Evolutionary conservation across 2,797 vertebrate genomes (phyloP).

Genomic region (Hyperoplus immaculatus): DNA sequence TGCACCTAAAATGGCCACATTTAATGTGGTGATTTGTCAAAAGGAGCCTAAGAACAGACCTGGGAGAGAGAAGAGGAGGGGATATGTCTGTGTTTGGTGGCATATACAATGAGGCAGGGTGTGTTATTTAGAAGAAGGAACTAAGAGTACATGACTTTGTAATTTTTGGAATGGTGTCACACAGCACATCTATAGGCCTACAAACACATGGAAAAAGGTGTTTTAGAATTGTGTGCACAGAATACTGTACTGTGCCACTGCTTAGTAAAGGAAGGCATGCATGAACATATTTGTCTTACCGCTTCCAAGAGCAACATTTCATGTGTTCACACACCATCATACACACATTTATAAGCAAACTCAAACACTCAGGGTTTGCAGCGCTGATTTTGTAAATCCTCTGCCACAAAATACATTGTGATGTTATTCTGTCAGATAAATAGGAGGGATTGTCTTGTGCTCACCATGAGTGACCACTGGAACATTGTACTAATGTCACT

Average conservation of each 20-base stretch:
- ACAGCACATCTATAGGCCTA: background rate
- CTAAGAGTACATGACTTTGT: background rate
- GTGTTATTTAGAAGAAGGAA: conserved; percentile 38
- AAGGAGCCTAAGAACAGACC: conserved; percentile 41
- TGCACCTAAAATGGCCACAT: conserved; percentile 56
- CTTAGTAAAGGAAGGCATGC: background rate
- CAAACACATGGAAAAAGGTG: background rate
- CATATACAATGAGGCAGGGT: conserved; percentile 28
- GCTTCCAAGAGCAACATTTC: conserved; percentile 12
- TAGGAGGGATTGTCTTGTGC: conserved; percentile 38
- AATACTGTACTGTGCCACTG: background rate
- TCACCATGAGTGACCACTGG: conserved; percentile 49
- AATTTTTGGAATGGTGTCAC: conserved; percentile 2
- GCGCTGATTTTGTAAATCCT: conserved; percentile 24
- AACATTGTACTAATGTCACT: conserved; percentile 63
- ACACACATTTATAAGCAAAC: background rate
- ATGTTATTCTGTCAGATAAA: conserved; percentile 50
- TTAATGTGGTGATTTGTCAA: conserved; percentile 82
- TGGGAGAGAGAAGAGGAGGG: conserved; percentile 44
- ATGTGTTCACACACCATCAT: background rate
- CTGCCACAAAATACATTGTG: conserved; percentile 21
- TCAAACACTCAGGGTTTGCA: conserved; percentile 7
- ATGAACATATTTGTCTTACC: background rate
- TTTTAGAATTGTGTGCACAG: background rate
- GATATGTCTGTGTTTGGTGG: conserved; percentile 73